These are phyloP conservation scores for Numida meleagris DNA, from an alignment of 2,113 vertebrate genomes.

Conservation along the genomic window DNA sequence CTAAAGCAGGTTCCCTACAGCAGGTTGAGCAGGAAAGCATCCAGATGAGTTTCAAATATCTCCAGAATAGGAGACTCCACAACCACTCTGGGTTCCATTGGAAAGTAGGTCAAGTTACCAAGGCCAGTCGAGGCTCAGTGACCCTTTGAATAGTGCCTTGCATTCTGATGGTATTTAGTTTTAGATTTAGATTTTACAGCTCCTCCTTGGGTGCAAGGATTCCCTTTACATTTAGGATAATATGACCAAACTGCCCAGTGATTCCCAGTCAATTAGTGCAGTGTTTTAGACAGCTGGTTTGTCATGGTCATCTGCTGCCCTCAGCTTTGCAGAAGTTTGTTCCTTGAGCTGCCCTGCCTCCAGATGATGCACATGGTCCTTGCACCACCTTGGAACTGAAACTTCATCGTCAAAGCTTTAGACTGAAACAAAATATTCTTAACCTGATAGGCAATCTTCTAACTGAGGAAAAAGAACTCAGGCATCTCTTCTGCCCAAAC, in stretches of 20 bases:
- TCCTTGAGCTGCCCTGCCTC: background rate
- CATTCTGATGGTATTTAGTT: background rate
- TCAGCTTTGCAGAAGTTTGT: background rate
- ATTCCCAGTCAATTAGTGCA: accelerated
- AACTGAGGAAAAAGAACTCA: background rate
- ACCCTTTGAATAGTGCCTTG: background rate
- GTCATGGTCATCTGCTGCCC: background rate
- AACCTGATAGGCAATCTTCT: background rate
- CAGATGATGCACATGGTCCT: background rate
- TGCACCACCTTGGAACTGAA: background rate
- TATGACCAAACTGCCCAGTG: accelerated
- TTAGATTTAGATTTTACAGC: background rate
- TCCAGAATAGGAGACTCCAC: too few species aligned
- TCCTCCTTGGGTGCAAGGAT: background rate
- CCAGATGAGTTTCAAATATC: too few species aligned
- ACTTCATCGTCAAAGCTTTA: background rate
- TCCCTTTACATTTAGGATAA: background rate
- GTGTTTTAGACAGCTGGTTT: background rate
- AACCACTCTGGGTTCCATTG: background rate
- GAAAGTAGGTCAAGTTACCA: too few species aligned
- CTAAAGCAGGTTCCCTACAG: too few species aligned
- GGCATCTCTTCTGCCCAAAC: background rate
- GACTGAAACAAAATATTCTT: background rate
- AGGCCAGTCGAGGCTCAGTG: too few species aligned
- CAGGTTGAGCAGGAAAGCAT: too few species aligned